A percentile compares a stretch with the other conserved stretches of the same genome.
phyloP scores from a whole-genome alignment of 2,113 vertebrate species.

The Coryphaenoides rupestris region DNA sequence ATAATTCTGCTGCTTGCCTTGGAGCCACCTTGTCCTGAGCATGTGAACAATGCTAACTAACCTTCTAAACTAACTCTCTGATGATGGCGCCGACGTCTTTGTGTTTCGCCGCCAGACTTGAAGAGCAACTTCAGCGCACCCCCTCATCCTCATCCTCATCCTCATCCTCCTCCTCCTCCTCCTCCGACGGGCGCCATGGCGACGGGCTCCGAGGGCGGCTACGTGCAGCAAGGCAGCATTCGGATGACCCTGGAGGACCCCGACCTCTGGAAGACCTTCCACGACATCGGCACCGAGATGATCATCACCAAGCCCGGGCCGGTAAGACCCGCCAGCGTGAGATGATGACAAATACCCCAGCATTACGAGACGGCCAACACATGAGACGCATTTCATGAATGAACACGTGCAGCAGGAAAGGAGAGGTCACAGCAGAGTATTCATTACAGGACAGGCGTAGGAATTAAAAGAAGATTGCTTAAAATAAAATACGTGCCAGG shows the following conservation, averaged over 20 bases:
- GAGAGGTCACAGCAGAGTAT: no score
- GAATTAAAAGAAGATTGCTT: no score
- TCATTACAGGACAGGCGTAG: no score
- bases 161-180: no score
- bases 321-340: constrained; percentile 61
- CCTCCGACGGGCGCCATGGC: constrained; percentile 61
- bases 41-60: not conserved
- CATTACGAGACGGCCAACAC: no score
- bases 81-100: not conserved
- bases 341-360: no score
- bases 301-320: constrained; percentile 90
- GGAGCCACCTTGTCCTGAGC: no score
- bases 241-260: constrained; percentile 80
- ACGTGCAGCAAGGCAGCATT: constrained; percentile 79
- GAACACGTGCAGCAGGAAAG: no score
- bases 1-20: no score
- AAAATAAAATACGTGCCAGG: no score
- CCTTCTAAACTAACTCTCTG: not conserved
- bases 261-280: constrained; percentile 84
- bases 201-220: constrained; percentile 61
- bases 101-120: constrained; percentile 68
- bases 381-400: no score
- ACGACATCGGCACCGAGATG: constrained; percentile 87
- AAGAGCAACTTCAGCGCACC: constrained; percentile 72
- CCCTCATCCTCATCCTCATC: no score